Conservation (phyloP, 2,797 vertebrate genomes). For the Holocentrus rufus region DNA sequence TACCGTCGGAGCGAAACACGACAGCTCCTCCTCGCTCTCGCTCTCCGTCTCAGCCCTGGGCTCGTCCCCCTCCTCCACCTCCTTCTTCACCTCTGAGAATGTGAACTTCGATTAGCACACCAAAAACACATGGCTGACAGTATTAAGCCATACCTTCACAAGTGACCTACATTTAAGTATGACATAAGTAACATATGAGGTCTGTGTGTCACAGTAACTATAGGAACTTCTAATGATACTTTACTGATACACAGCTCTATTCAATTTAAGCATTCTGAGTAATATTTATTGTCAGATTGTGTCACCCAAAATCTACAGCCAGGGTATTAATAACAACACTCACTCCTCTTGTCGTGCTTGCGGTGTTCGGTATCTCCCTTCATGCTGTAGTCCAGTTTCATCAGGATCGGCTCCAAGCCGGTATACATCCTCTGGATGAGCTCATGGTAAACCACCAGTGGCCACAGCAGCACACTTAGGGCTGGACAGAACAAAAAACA, state of each 20-base stretch:
- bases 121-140: too few relatives aligned
- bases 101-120: not conserved
- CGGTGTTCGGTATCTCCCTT: constrained; percentile 92
- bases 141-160: too few relatives aligned
- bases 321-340: constrained; percentile 59
- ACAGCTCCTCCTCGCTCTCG: constrained; percentile 93
- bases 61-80: constrained; percentile 88
- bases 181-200: too few relatives aligned
- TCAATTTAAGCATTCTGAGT: too few relatives aligned
- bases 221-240: too few relatives aligned
- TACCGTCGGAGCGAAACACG: constrained; percentile 91
- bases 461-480: constrained; percentile 96
- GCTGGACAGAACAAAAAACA: constrained; percentile 73
- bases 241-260: too few relatives aligned
- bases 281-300: too few relatives aligned
- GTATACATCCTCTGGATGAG: constrained; percentile 99
- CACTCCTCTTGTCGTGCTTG: constrained; percentile 95
- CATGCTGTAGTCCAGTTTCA: constrained; percentile 99
- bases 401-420: constrained; percentile 93
- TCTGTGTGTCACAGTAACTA: too few relatives aligned
- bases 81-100: constrained; percentile 85
- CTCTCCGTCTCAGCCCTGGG: constrained; percentile 95
- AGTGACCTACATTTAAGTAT: too few relatives aligned
- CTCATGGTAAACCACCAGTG: constrained; percentile 97
- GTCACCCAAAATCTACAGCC: too few relatives aligned